Evolutionary conservation across 2,113 vertebrate species (phyloP).

Genomic region (Helogale parvula): DNA sequence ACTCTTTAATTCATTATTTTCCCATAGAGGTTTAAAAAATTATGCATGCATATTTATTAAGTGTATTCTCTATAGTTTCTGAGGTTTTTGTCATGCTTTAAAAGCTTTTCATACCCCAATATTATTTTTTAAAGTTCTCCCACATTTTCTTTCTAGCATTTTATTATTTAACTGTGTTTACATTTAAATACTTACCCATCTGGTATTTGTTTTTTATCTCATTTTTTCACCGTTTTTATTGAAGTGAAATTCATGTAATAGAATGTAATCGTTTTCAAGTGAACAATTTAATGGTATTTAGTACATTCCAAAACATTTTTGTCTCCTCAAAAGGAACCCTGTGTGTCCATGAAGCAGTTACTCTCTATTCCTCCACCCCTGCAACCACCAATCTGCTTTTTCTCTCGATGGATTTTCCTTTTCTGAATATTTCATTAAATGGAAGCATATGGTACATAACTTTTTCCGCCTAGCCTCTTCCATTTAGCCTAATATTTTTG

Average conservation of each 20-base stretch:
- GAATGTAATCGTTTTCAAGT: slow-evolving; percentile 31
- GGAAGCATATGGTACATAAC: not conserved
- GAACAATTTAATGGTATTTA: not conserved
- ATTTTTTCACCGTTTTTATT: not conserved
- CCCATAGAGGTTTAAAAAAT: not conserved
- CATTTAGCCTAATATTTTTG: not conserved
- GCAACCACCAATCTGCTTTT: not conserved
- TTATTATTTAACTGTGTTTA: slow-evolving; percentile 41
- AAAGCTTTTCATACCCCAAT: not conserved
- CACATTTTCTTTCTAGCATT: slow-evolving; percentile 26
- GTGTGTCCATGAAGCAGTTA: not conserved
- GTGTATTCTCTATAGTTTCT: not conserved
- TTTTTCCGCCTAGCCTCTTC: not conserved
- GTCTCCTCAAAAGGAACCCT: not conserved
- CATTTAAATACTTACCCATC: slow-evolving; percentile 21
- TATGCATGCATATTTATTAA: not conserved
- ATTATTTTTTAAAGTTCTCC: not conserved
- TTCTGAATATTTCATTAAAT: slow-evolving; percentile 1
- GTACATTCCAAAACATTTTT: slow-evolving; percentile 21
- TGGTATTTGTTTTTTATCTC: slow-evolving; percentile 40
- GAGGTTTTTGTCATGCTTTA: slow-evolving; percentile 29
- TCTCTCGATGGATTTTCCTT: not conserved
- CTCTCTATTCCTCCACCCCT: not conserved
- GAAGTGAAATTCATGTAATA: not conserved
- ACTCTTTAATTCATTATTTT: not conserved